Evolutionary conservation across 1,140 invertebrate species (phyloP), one percentile per base, ranked within the genome.

Genomic region (Aphaenogaster rudis): DNA sequence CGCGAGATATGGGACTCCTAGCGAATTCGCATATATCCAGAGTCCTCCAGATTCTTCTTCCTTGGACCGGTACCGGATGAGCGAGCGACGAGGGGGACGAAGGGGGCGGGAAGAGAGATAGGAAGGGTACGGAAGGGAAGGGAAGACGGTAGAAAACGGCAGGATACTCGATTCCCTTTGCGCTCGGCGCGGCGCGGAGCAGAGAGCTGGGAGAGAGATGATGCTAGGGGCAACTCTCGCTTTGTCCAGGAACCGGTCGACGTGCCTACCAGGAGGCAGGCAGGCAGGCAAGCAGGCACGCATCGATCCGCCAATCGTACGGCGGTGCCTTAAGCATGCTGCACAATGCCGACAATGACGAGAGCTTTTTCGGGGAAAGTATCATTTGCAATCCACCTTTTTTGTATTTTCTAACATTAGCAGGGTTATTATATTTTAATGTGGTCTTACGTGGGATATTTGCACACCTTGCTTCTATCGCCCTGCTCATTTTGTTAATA

Each of bases 241-340:
- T 91, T 91, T 91, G 91, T 91, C 90, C 90, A 86, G 88, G 91
- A 91, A 91, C 91, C 90, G 91, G 90, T 91, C 88, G 90, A 88
- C 88, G 86, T 88, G 72, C 90, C 90, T 89, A 86, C 91, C 90
- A 91, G 88, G 87, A 91, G 88, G 90, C 88, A 91, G 78, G 90
- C 88, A 80, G 45, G 77, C 77, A 79, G 28, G 63, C 39, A 67
- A n/a, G 78, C 78, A 67, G 85, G 86, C 72, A 88, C 71, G 88
- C 90, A 88, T 89, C 90, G 90, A 91, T 91, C 90, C 88, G n/a
- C 90, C 87, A 91, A 91, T 91, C 88, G 84, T 17, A 33, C 63
- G 78, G 63, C 50, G 50, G 66, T 69, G 71, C 52, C 59, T 61
- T 72, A 85, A 86, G 82, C 67, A 39, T 39, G 15, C 57, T 66